Base-by-base conservation (phyloP, 2,797 vertebrate genomes). In the Bufotes viridis region DNA sequence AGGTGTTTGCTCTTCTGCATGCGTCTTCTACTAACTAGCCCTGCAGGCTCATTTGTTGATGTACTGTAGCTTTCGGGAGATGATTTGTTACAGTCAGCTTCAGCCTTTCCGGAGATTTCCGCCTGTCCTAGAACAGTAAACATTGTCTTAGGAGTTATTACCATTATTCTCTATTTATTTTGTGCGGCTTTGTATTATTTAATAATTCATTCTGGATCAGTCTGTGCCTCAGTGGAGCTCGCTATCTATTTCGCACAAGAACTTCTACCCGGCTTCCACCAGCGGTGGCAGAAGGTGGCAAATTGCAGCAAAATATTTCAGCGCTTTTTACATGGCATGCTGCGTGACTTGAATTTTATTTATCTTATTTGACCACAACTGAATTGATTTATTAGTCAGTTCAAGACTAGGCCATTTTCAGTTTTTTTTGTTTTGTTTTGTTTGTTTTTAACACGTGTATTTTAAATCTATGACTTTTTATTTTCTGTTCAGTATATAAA, bases 11-110 rank as follows among this genome's bases (percentile, higher is more conserved):
- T 85, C 42, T 24, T 76, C n/a, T 10, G 55, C 26, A 20, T 81
- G 26, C 57, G 22, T 7, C 29, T 49, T 61, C 4, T 22, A 18
- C 18, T 76, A 60, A 63, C 57, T 49, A 61, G 26, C 53, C 74
- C 57, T 20, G n/a, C 58, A 76, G 83, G 34, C 58, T 85, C 42
- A 78, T 85, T 85, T 85, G 83, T 76, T 22, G 58, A 58, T 75
- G 57, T n/a, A 55, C 75, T 24, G 42, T 29, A 61, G 22, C 72
- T 75, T 65, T 51, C 83, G 22, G 5, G 14, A 85, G 60, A 51
- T 65, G 58, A 75, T 85, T 75, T 78, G 57, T 29, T 18, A 75
- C 34, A n/a, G 3, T 49, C 49, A 34, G 57, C 75, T 2, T 63
- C 34, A 4, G 58, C 26, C 42, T 84, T 53, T 22, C 53, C 4